Percentiles rank a stretch among this genome's conserved stretches.
Conservation (phyloP, 2,888 invertebrate species). For the Athalia circularis region DNA sequence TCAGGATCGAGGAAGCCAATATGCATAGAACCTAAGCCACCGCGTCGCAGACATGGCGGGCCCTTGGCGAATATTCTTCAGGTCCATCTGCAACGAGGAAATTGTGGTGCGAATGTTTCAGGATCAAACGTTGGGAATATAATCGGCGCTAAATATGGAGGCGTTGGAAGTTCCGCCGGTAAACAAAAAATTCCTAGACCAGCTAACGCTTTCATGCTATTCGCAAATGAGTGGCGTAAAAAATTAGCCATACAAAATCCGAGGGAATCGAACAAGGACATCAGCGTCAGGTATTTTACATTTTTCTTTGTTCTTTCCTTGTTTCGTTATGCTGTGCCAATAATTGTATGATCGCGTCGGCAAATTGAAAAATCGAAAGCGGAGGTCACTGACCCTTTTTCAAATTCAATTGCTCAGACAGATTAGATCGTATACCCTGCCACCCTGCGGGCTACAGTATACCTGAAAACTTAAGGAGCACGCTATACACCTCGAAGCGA, state of each 20-base stretch:
- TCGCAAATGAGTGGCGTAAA: slow-evolving; percentile 79
- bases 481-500: neutral
- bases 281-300: slow-evolving; percentile 74
- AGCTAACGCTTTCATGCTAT: slow-evolving; percentile 81
- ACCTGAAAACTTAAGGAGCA: neutral
- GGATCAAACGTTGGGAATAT: neutral
- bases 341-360: neutral
- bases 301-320: neutral
- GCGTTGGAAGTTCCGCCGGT: slow-evolving; percentile 29
- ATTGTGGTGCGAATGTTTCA: slow-evolving; percentile 31
- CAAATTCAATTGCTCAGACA: slow-evolving; percentile 22
- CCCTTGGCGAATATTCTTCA: slow-evolving; percentile 53
- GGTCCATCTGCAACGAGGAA: slow-evolving; percentile 54
- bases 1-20: slow-evolving; percentile 55
- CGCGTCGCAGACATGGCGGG: slow-evolving; percentile 45
- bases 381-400: neutral
- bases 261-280: slow-evolving; percentile 79
- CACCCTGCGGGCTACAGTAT: slow-evolving; percentile 10
- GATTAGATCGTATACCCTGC: slow-evolving; percentile 9
- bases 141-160: slow-evolving; percentile 22
- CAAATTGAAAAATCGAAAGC: neutral
- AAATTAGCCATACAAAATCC: slow-evolving; percentile 77
- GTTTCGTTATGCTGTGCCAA: neutral
- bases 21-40: slow-evolving; percentile 57
- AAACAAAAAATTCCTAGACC: slow-evolving; percentile 78